Evolutionary conservation across 2,888 invertebrate genomes (phyloP), one percentile per base, ranked within the genome.

Genomic region (Conistra vaccinii): DNA sequence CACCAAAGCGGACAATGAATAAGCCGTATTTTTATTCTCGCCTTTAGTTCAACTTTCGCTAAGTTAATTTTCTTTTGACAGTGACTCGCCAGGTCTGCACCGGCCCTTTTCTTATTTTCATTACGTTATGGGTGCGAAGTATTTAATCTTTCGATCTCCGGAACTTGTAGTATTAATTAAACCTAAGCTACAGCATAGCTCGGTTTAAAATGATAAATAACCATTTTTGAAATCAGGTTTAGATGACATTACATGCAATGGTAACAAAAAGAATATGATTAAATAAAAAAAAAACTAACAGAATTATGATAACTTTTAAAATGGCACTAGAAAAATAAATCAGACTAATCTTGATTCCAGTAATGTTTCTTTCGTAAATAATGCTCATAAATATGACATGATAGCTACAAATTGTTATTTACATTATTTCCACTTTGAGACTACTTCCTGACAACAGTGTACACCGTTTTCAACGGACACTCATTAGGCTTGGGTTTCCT

Each of bases 31-130:
- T 66, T 42, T 26, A 17, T 17, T 53, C 12, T 26, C 7, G 0
- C 42, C 23, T 60, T 55, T 80, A 55, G 42, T 20, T 39, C 29
- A 23, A 71, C 2, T n/a, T 48, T 0, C 4, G 1, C 3, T n/a
- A 51, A 35, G 51, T 71, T 45, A 35, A 80, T 73, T 61, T 76
- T 53, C 14, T 29, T 32, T 48, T 48, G 45, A 12, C 75, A 74
- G 32, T 63, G 35, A 63, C 29, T 42, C 58, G 45, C 58, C 45
- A 80, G 81, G 51, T 63, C n/a, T 39, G 58, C 63, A 63, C 45
- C 51, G 73, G 71, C 80, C n/a, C 63, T 58, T 62, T 80, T 51
- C 26, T 58, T 73, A 51, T n/a, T 58, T 58, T 35, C 23, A 26
- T 55, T 79, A 26, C n/a, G 14, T 14, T 55, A 53, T 57, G 17